Evolutionary conservation across 2,113 vertebrate genomes (phyloP).

Genomic region (Tupaia tana): DNA sequence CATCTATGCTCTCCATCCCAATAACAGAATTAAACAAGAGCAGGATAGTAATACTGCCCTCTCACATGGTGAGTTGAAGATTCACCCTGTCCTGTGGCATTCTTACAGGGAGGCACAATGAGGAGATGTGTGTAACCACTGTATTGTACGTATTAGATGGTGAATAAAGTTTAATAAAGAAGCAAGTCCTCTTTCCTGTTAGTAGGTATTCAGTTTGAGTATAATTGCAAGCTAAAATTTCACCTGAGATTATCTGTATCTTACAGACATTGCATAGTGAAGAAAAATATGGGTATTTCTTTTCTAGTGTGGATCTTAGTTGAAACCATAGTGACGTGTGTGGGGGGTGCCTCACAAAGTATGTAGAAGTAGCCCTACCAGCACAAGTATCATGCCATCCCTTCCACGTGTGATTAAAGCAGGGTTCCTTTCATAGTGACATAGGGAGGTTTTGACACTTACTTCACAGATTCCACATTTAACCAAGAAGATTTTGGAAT

Average conservation of each 20-base stretch:
- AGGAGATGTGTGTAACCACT: not conserved
- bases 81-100: not conserved
- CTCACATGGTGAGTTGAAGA: not conserved
- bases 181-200: not conserved
- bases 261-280: constrained; percentile 21
- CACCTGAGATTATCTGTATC: constrained; percentile 11
- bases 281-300: constrained; percentile 16
- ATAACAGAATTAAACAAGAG: constrained; percentile 1
- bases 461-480: not conserved
- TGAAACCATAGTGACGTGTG: not conserved
- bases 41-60: not conserved
- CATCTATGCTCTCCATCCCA: not conserved
- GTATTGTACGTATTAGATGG: not conserved
- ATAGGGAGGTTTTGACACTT: not conserved
- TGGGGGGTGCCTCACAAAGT: not conserved
- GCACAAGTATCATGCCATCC: not conserved
- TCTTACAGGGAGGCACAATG: not conserved
- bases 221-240: constrained; percentile 53
- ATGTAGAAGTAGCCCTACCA: not conserved
- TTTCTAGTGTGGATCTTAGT: not conserved
- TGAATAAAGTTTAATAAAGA: constrained; percentile 39
- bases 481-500: not conserved
- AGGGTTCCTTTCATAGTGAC: not conserved
- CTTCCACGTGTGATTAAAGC: not conserved
- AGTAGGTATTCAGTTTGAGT: constrained; percentile 25